Base-by-base conservation (phyloP, 2,113 vertebrate species). In the Dipodomys stephensi region DNA sequence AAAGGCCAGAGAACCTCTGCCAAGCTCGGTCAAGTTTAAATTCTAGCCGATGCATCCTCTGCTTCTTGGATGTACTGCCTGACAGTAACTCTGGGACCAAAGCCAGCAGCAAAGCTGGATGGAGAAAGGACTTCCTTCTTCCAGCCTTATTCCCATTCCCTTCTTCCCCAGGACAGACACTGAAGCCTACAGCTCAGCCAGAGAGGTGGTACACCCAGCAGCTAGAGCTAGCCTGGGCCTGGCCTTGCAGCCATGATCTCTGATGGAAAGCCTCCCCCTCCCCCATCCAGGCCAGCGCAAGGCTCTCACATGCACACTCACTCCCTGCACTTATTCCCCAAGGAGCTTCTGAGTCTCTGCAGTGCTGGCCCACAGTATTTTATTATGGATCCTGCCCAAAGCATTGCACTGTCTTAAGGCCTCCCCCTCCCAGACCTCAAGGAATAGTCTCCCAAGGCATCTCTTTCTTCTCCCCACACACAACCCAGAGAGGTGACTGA, bases 41-140 rank as follows among this genome's bases (percentile, higher is more conserved):
- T 93, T 76, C 81, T 64, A 10, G 67, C 72, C 32, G 68, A 53
- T 83, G 2, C 62, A 28, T 79, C 81, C 57, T 96, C 94, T 96
- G 79, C 7, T 2, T 0, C 74, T 65, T 4, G n/a, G 35, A 94
- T 83, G 83, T 2, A 81, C 28, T 94, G 62, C 28, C 71, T 12
- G 1, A 44, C 64, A 84, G 84, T 20, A 25, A 83, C 91, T 83
- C 62, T 77, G 94, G 32, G 92, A 90, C 77, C 80, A 92, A 53
- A 94, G 22, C 85, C 84, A 68, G 23, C 35, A 92, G 67, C 49
- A 6, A 19, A 35, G 28, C 44, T 15, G 81, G 73, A 72, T 79
- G 46, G 39, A 79, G 69, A 85, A 80, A 79, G 19, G 44, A 28
- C 60, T 68, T 83, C 39, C 77, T 96, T n/a, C 90, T 89, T 95